A percentile compares a stretch with the other conserved stretches of the same genome.
These are phyloP conservation scores for Iphiclides podalirius DNA, from an alignment of 2,888 invertebrate species.

Conservation along the genomic window DNA sequence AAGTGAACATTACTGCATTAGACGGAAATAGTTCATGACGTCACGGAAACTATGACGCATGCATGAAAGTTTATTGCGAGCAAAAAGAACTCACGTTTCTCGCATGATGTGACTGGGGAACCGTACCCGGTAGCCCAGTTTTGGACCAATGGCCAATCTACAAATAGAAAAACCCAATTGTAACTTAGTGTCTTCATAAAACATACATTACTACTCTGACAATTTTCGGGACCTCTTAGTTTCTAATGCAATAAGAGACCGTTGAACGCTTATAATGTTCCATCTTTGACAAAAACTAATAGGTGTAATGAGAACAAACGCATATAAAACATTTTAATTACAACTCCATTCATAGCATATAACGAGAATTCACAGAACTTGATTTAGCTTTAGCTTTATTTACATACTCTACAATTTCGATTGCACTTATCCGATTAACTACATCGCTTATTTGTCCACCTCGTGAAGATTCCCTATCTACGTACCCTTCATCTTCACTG, in stretches of 20 bases:
- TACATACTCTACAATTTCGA: background rate
- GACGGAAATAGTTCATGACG: conserved; percentile 43
- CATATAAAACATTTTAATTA: too few species aligned
- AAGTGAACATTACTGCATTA: conserved; percentile 27
- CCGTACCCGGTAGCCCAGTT: conserved; percentile 77
- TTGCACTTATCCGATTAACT: background rate
- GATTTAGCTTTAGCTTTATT: background rate
- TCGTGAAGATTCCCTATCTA: conserved; percentile 12
- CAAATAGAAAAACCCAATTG: conserved; percentile 62
- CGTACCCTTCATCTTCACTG: conserved; percentile 64
- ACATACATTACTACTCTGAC: too few species aligned
- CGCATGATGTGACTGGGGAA: conserved; percentile 76
- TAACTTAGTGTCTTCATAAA: conserved; percentile 3
- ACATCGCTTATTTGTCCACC: background rate
- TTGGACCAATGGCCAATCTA: conserved; percentile 79
- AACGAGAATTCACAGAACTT: background rate
- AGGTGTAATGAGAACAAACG: too few species aligned
- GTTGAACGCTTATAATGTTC: too few species aligned
- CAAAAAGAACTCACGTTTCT: conserved; percentile 69
- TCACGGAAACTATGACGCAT: conserved; percentile 45
- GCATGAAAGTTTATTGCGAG: conserved; percentile 41
- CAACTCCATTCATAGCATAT: too few species aligned
- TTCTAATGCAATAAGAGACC: too few species aligned
- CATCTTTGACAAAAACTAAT: too few species aligned
- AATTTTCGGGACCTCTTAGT: too few species aligned